These are phyloP conservation scores for Hydra vulgaris DNA, from an alignment of 30 jellyfish, hydroid and myxozoan genomes.

Conservation along the genomic window DNA sequence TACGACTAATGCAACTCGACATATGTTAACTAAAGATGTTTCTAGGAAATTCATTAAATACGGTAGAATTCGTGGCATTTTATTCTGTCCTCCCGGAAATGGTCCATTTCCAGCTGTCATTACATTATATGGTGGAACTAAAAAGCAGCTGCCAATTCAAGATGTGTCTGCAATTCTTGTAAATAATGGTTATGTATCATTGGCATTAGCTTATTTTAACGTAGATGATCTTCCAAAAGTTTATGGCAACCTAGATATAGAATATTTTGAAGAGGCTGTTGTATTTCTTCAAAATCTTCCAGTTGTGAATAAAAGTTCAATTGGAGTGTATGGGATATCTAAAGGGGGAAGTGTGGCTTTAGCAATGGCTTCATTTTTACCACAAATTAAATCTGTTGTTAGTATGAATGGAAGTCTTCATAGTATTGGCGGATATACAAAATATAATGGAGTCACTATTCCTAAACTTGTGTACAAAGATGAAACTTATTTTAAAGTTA, in stretches of 20 bases:
- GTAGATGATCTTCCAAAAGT: conserved; percentile 50
- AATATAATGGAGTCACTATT: background rate
- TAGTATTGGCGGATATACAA: conserved; percentile 5
- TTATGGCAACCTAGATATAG: background rate
- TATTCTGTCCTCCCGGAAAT: conserved; percentile 38
- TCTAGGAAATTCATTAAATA: conserved; percentile 18
- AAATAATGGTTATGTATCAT: conserved; percentile 56
- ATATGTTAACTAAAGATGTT: conserved; percentile 18
- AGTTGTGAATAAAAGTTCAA: background rate
- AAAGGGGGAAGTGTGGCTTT: conserved; percentile 22
- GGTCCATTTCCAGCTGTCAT: conserved; percentile 52
- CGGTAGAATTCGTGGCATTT: conserved; percentile 47
- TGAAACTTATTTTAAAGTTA: background rate
- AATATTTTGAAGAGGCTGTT: conserved; percentile 32
- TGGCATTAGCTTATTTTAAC: conserved; percentile 53
- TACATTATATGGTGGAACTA: conserved; percentile 2
- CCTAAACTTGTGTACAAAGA: background rate
- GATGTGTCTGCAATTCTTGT: conserved; percentile 52
- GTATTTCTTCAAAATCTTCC: background rate
- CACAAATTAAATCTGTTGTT: conserved; percentile 20
- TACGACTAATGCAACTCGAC: background rate
- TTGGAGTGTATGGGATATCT: conserved; percentile 25
- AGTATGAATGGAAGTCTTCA: conserved; percentile 12
- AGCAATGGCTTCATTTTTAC: conserved; percentile 15
- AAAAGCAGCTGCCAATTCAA: conserved; percentile 36